phyloP scores from a whole-genome alignment of 2,797 vertebrate genomes.

The Micromesistius poutassou region DNA sequence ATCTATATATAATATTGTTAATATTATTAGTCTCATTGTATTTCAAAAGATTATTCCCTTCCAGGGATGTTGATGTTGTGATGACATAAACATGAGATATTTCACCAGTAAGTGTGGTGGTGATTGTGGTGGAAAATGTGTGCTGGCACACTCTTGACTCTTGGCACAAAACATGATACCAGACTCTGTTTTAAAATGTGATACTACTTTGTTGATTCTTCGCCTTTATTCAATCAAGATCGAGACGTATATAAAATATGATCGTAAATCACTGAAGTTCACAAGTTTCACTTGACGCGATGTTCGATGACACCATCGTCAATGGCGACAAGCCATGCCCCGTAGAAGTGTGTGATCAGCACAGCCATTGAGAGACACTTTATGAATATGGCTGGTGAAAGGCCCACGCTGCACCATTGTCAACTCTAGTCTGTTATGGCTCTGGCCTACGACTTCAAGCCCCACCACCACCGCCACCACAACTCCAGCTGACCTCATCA shows the following conservation, averaged over 20 bases:
- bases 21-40: background rate
- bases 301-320: background rate
- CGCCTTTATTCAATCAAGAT: too few species aligned
- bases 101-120: background rate
- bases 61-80: background rate
- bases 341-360: background rate
- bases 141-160: background rate
- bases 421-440: slow-evolving; percentile 58
- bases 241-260: background rate
- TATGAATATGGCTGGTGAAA: slow-evolving; percentile 45
- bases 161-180: background rate
- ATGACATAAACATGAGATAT: background rate
- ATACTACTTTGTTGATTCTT: too few species aligned
- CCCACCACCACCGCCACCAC: slow-evolving; percentile 42
- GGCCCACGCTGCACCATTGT: slow-evolving; percentile 51
- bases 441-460: slow-evolving; percentile 30
- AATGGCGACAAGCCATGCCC: background rate
- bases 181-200: too few species aligned
- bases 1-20: slow-evolving; percentile 22
- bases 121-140: background rate
- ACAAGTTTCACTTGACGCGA: background rate
- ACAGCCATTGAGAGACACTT: background rate
- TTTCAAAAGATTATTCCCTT: background rate
- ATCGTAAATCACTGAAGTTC: background rate
- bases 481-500: slow-evolving; percentile 76